Percentiles rank a stretch among this genome's conserved stretches.
Evolutionary conservation across 2,113 vertebrate genomes (phyloP).

Genomic region (Syngnathus typhle): DNA sequence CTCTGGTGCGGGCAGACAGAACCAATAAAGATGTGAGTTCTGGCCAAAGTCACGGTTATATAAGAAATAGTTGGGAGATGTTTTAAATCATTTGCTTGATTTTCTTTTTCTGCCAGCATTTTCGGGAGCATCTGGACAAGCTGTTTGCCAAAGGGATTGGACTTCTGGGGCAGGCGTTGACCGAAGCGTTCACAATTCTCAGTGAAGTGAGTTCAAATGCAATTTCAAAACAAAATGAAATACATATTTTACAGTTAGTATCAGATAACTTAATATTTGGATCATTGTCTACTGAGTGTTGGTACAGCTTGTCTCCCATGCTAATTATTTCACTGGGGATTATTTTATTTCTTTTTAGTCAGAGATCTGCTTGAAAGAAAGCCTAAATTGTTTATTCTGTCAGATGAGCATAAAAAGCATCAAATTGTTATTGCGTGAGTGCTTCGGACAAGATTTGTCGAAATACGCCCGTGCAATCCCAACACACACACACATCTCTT

Average conservation of each 20-base stretch:
- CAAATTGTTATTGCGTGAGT: conserved; percentile 25
- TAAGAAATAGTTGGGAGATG: neutral
- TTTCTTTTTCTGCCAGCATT: conserved; percentile 78
- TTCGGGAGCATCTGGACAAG: conserved; percentile 93
- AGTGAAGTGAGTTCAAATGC: conserved; percentile 75
- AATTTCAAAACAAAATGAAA: neutral
- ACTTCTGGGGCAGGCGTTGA: conserved; percentile 90
- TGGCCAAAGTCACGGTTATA: conserved; percentile 3
- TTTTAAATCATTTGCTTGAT: conserved; percentile 8
- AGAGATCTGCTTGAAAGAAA: conserved; percentile 25
- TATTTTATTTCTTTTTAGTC: neutral
- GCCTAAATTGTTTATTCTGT: conserved; percentile 26
- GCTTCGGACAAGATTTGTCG: conserved; percentile 41
- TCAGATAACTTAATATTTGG: neutral
- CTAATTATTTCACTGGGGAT: no score
- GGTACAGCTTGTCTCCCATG: neutral
- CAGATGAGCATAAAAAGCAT: conserved; percentile 16
- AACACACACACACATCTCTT: conserved; percentile 60
- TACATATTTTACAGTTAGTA: neutral
- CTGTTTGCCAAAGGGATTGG: conserved; percentile 96
- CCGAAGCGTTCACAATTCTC: conserved; percentile 91
- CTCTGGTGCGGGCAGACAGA: conserved; percentile 91
- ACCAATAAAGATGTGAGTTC: conserved; percentile 92
- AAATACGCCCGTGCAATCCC: conserved; percentile 46
- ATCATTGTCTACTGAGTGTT: neutral